A percentile compares a stretch with the other conserved stretches of the same genome.
These are phyloP conservation scores for Gordius sp. DNA, from an alignment of 2,888 invertebrate genomes.

Conservation along the genomic window DNA sequence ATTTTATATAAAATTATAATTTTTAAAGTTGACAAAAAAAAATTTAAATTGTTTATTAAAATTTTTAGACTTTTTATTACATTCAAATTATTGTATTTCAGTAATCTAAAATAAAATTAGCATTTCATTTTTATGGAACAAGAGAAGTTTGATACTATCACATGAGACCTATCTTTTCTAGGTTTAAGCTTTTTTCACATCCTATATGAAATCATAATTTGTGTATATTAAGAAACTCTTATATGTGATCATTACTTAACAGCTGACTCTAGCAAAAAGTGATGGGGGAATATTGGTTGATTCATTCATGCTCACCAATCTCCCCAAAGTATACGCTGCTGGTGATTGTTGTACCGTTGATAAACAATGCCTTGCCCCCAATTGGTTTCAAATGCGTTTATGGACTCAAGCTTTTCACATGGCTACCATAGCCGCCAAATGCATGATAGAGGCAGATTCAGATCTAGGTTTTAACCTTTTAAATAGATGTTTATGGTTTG, in stretches of 20 bases:
- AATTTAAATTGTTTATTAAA: too few relatives aligned
- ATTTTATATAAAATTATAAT: too few relatives aligned
- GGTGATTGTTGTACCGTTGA: slow-evolving; percentile 68
- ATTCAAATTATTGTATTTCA: too few relatives aligned
- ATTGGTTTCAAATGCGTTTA: slow-evolving; percentile 71
- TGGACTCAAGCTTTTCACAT: slow-evolving; percentile 97
- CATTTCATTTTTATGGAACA: too few relatives aligned
- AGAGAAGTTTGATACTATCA: too few relatives aligned
- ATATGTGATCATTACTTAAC: neutral
- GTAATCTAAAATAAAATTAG: too few relatives aligned
- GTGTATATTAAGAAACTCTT: neutral
- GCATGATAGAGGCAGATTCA: too few relatives aligned
- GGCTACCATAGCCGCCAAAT: slow-evolving; percentile 71
- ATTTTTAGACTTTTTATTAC: too few relatives aligned
- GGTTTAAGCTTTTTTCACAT: neutral
- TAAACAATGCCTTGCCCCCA: slow-evolving; percentile 42
- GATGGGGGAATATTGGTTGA: slow-evolving; percentile 66
- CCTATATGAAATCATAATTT: neutral
- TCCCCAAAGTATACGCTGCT: slow-evolving; percentile 57
- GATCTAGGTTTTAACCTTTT: too few relatives aligned
- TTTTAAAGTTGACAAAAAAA: too few relatives aligned
- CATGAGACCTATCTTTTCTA: too few relatives aligned
- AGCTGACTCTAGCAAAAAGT: slow-evolving; percentile 24
- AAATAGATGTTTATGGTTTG: too few relatives aligned
- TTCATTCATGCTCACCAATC: slow-evolving; percentile 53